phyloP scores from a whole-genome alignment of 2,113 vertebrate genomes.

The Microtus montanus region DNA sequence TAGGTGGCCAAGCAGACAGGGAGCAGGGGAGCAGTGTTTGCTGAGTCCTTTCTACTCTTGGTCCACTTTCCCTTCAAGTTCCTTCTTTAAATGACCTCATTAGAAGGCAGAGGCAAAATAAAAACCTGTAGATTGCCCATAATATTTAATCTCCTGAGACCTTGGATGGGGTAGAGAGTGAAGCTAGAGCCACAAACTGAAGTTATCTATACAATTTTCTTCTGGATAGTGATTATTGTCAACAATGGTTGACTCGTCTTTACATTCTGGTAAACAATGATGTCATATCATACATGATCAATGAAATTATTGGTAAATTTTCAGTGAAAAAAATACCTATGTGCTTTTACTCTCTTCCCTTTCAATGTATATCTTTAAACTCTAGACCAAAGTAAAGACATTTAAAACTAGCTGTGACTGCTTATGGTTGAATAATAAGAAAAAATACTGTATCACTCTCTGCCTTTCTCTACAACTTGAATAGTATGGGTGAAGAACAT shows the following conservation, averaged over 20 bases:
- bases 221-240: slow-evolving; percentile 1
- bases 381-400: background rate
- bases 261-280: background rate
- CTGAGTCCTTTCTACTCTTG: background rate
- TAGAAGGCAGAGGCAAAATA: background rate
- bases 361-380: background rate
- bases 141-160: background rate
- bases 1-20: background rate
- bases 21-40: background rate
- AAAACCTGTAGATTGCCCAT: background rate
- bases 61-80: background rate
- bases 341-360: background rate
- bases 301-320: background rate
- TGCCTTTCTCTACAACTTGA: background rate
- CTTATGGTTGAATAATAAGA: background rate
- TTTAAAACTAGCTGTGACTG: background rate
- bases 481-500: slow-evolving; percentile 1
- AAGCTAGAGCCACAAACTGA: background rate
- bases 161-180: background rate
- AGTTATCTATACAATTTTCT: background rate
- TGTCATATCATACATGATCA: background rate
- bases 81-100: background rate
- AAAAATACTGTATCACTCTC: background rate
- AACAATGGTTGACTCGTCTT: background rate
- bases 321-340: background rate